Base-by-base conservation (phyloP, 2,113 vertebrate genomes). In the Oreotrochilus melanogaster region DNA sequence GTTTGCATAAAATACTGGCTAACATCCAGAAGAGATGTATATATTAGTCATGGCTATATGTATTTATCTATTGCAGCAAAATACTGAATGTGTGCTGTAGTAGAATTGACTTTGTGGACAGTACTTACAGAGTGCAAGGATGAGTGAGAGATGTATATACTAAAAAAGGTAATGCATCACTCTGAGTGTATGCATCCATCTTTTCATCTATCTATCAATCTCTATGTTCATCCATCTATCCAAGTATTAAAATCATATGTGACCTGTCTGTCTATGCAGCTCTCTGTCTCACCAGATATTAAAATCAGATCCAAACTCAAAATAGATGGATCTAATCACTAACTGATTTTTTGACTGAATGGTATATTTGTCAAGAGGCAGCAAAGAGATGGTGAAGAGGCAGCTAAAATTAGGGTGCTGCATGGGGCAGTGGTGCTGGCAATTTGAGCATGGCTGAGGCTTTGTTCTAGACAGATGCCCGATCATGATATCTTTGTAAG, bases 31-130 rank as follows among this genome's bases (percentile, higher is more conserved):
- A 87, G 60, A 78, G 31, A 62, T 24, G 8, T 51, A 31, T 37
- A 53, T 87, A 23, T 96, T 96, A 94, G 80, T 85, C 60, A 56
- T 24, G 51, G 56, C 54, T 89, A 69, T 24, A 4, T 74, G 31
- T 90, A 79, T 96, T 92, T 95, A 96, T 93, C 89, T 92, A 90
- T 94, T 96, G 94, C 70, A 86, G 57, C 90, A 83, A 94, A 97
- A 96, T 95, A 89, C 88, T 91, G 95, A 90, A 71, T 92, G 56
- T 31, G 18, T 58, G 28, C 60, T 65, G 3, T 54, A 76, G 56
- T 35, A 78, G 65, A 95, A 89, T 53, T 87, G 84, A 88, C 78
- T 94, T 86, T 80, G 83, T 79, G 50, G 60, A 86, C 62, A 64
- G 93, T 79, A 73, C 71, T 94, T 95, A 62, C 6, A 57, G 57